Conservation (phyloP, 2,113 vertebrate genomes). For the Tetrao urogallus region DNA sequence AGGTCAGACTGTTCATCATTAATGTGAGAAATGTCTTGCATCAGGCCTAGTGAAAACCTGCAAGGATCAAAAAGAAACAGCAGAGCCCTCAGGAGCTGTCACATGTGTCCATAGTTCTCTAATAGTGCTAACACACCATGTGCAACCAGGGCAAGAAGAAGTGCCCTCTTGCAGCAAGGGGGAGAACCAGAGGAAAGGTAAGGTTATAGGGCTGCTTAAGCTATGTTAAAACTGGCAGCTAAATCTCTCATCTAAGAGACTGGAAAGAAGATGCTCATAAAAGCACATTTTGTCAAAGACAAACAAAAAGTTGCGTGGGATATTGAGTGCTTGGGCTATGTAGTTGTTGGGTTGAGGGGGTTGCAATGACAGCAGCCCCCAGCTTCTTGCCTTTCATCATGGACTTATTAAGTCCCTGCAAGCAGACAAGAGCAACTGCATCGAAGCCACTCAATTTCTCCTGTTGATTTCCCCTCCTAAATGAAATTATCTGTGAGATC, state of each 20-base stretch:
- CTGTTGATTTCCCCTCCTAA: conserved; percentile 36
- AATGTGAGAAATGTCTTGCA: neutral
- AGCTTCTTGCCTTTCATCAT: neutral
- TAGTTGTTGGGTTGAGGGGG: neutral
- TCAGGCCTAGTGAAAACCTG: neutral
- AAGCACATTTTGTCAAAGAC: neutral
- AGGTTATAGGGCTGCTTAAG: neutral
- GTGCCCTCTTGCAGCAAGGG: neutral
- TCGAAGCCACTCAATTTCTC: neutral
- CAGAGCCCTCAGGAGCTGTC: neutral
- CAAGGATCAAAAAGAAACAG: neutral
- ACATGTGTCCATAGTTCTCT: neutral
- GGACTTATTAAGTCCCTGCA: neutral
- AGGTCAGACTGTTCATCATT: neutral
- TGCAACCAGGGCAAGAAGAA: neutral
- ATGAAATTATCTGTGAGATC: conserved; percentile 53
- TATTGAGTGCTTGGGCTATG: neutral
- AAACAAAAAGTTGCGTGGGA: neutral
- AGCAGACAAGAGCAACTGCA: neutral
- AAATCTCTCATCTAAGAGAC: neutral
- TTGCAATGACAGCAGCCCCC: neutral
- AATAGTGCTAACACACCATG: neutral
- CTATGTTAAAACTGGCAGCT: neutral
- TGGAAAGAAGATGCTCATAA: neutral
- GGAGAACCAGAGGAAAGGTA: neutral